These are phyloP conservation scores for Entomyzon cyanotis DNA, from an alignment of 2,113 vertebrate species.

Conservation along the genomic window DNA sequence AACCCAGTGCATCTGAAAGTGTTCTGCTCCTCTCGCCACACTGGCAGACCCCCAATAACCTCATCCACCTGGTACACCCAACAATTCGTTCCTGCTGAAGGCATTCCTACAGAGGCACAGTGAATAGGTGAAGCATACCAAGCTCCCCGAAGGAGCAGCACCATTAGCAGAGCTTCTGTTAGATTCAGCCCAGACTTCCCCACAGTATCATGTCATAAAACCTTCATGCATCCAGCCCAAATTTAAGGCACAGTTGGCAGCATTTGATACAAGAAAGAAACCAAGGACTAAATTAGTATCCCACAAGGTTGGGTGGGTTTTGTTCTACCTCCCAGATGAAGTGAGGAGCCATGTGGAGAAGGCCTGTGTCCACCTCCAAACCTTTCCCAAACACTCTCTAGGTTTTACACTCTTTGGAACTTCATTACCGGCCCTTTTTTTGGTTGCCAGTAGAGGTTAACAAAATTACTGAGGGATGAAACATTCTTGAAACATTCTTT, in stretches of 20 bases:
- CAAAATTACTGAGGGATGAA: slow-evolving; percentile 25
- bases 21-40: background rate
- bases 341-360: slow-evolving; percentile 42
- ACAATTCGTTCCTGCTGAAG: background rate
- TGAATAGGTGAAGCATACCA: background rate
- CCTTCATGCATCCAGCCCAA: slow-evolving; percentile 65
- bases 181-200: slow-evolving; percentile 61
- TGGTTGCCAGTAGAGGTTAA: slow-evolving; percentile 35
- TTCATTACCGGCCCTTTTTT: slow-evolving; percentile 29
- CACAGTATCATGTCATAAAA: slow-evolving; percentile 71
- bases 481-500: slow-evolving; percentile 52
- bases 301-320: slow-evolving; percentile 23
- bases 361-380: slow-evolving; percentile 7
- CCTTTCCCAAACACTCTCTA: slow-evolving; percentile 34
- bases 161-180: slow-evolving; percentile 23
- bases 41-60: background rate
- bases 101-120: background rate
- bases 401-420: slow-evolving; percentile 51
- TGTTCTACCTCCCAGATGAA: slow-evolving; percentile 58
- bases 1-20: background rate
- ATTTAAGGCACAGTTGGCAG: slow-evolving; percentile 70
- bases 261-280: slow-evolving; percentile 74
- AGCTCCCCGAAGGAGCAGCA: slow-evolving; percentile 11
- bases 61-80: background rate
- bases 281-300: slow-evolving; percentile 71